Evolutionary conservation across 2,888 invertebrate genomes (phyloP), one percentile per base, ranked within the genome.

Genomic region (Eugnorisma glareosa): DNA sequence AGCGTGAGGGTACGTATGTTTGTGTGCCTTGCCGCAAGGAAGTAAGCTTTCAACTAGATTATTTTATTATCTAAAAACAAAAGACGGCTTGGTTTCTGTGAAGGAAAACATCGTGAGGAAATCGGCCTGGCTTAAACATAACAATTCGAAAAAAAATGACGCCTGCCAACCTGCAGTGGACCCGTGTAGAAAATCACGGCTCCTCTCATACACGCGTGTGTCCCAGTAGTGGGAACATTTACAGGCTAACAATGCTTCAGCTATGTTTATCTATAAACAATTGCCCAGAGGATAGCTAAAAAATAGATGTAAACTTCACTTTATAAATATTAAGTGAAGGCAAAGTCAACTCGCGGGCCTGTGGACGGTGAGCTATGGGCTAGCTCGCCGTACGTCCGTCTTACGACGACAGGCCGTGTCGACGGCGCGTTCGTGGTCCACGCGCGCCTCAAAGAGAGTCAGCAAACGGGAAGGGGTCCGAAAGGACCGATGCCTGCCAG

Each of bases 11-110:
- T 64, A 64, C 64, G n/a, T 6, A 13, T 59, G 59, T 75, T n/a
- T 28, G n/a, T 51, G 8, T 35, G 10, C 15, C 13, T 31, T 66
- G 66, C 6, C 45, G 1, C 40, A 10, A 43, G 28, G 43, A 18
- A 35, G 35, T 51, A 21, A 35, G 51, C 51, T 77, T 43, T 51
- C 77, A 37, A 63, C 61, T 51, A 51, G 18, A 68, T 77, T 61
- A 64, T 63, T 37, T 59, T 59, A 31, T 18, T 64, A 40, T 64
- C n/a, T 3, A 0, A 18, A n/a, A 40, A n/a, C n/a, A 40, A 0
- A 64, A n/a, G 0, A n/a, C 15, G n/a, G 4, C 35, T 35, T 35
- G 21, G 31, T 21, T 31, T 31, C 31, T 10, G 31, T 59, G 21
- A 31, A 31, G 31, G 18, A 31, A 31, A 61, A 35, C 61, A 11